Percentiles rank a stretch among this genome's conserved stretches.
Evolutionary conservation across 2,888 invertebrate genomes (phyloP).

Genomic region (Lithophane ornitopus): DNA sequence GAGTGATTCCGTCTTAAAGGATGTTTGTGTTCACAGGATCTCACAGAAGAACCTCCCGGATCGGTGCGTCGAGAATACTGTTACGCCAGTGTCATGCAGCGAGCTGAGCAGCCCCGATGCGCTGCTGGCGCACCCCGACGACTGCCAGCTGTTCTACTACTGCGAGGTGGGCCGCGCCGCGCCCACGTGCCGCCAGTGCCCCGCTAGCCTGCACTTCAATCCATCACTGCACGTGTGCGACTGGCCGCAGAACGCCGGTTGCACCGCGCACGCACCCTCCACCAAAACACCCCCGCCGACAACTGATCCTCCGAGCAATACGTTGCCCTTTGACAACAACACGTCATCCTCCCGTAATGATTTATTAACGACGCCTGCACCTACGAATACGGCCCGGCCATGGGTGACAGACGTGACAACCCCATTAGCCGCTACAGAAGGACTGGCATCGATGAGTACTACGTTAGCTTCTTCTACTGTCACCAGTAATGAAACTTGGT

Average conservation of each 20-base stretch:
- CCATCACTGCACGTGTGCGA: constrained; percentile 71
- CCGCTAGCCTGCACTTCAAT: constrained; percentile 73
- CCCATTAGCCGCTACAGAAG: neutral
- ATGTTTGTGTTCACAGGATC: constrained; percentile 20
- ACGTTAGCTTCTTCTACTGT: neutral
- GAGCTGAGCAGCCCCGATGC: constrained; percentile 56
- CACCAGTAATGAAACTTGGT: neutral
- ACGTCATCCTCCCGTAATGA: neutral
- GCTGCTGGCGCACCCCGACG: constrained; percentile 72
- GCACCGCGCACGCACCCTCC: constrained; percentile 33
- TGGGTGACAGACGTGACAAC: neutral
- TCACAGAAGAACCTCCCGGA: neutral
- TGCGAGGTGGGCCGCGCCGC: constrained; percentile 59
- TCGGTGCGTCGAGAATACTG: constrained; percentile 32
- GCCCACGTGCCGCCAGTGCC: constrained; percentile 66
- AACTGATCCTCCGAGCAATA: neutral
- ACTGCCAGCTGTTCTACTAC: constrained; percentile 74
- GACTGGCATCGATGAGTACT: neutral
- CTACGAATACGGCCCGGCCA: constrained; percentile 20
- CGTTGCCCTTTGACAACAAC: neutral
- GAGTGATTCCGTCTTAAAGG: neutral
- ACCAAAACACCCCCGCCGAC: neutral
- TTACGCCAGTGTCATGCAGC: constrained; percentile 66
- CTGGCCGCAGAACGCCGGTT: constrained; percentile 67
- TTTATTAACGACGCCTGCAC: neutral